Percentiles rank a stretch among this genome's conserved stretches.
These are phyloP conservation scores for Nezara viridula DNA, from an alignment of 2,888 invertebrate genomes.

Conservation along the genomic window DNA sequence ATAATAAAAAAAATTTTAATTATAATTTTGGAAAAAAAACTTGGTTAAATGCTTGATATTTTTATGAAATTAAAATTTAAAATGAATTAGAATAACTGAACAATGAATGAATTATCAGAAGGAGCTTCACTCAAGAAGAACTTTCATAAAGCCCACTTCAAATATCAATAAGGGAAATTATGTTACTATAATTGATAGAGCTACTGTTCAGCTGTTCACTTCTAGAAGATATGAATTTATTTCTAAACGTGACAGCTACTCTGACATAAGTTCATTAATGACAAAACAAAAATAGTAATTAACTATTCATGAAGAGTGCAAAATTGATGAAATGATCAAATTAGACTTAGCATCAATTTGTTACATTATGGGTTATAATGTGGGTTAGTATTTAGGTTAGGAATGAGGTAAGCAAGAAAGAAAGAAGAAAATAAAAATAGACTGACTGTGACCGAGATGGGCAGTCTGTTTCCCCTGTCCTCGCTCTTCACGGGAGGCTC, in stretches of 20 bases:
- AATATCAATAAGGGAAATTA: neutral
- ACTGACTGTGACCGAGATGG: conserved; percentile 46
- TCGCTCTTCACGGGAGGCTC: conserved; percentile 61
- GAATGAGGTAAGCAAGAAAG: neutral
- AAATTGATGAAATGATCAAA: neutral
- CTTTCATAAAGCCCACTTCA: neutral
- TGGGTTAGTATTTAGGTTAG: neutral
- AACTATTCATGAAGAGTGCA: too few species aligned
- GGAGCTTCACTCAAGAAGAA: neutral
- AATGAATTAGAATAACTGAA: neutral
- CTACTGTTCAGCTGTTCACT: neutral
- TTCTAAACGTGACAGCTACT: neutral
- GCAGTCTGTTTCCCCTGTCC: conserved; percentile 51
- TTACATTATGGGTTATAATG: neutral
- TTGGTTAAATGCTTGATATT: neutral
- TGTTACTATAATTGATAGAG: neutral
- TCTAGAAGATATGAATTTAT: neutral
- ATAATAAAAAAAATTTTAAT: too few species aligned
- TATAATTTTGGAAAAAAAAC: neutral
- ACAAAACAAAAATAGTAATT: too few species aligned
- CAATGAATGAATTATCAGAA: neutral
- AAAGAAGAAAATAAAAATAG: neutral
- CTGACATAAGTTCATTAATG: too few species aligned
- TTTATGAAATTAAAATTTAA: too few species aligned
- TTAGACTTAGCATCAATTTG: neutral